Base-by-base conservation (phyloP, 2,797 vertebrate genomes). In the Darevskia nairensis region DNA sequence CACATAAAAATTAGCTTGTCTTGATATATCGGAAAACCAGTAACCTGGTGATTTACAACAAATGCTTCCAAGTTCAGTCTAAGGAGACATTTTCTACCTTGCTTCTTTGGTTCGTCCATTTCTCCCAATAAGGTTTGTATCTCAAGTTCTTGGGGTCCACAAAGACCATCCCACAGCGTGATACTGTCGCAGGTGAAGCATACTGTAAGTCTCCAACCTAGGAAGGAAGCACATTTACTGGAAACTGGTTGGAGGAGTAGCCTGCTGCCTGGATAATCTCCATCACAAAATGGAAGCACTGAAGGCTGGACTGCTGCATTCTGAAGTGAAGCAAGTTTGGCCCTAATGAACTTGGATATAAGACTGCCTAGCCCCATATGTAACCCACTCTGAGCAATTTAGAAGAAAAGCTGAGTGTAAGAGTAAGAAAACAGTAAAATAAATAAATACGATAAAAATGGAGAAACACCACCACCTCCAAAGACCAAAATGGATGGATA, bases 151-250 rank as follows among this genome's bases (percentile, higher is more conserved):
- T 99, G 64, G 99, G 99, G 93, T 99, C 99, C 91, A 99, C 98
- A 93, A 98, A 99, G 84, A 99, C 99, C 98, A 99, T 99, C 75
- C 99, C 99, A 86, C 99, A 99, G 77, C 99, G 98, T 25, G 99
- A 99, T 66, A 99, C 99, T 0, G 99, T 99, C 23, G 99, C 98
- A 80, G 99, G 99, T 32, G 99, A 99, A 29, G 99, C 99, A 64
- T 99, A 98, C 89, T 99, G 98, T 81, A 99, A 95, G 93, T 99
- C 98, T 92, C 98, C 99, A 91, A 99, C 99, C 99, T 99, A 86
- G 21, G 84, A 89, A 82, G 90, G 21, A 91, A 92, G 76, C 15
- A 39, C 59, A 35, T 46, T 64, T 50, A 25, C 17, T 19, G 68
- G 25, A 35, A 25, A 32, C 32, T 23, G 61, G 35, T 27, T 19